Conservation (phyloP, 2,888 invertebrate species). For the Ochlodes sylvanus region DNA sequence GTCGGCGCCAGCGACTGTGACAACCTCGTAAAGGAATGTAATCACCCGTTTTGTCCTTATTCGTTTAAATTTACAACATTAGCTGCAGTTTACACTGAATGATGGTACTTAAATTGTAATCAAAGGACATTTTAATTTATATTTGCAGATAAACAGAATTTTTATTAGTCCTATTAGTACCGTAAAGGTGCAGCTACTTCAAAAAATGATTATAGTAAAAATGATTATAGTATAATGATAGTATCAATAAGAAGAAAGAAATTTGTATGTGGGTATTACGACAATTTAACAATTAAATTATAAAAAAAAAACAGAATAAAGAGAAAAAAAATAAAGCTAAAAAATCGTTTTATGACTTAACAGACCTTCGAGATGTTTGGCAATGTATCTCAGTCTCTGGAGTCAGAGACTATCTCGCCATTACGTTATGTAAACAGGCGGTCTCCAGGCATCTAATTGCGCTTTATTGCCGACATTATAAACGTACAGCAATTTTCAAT, state of each 20-base stretch:
- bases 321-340: too few species aligned
- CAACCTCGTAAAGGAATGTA: constrained; percentile 13
- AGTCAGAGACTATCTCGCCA: not conserved
- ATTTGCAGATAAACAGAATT: not conserved
- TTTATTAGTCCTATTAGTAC: not conserved
- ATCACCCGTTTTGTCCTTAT: constrained; percentile 11
- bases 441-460: constrained; percentile 17
- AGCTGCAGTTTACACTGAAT: not conserved
- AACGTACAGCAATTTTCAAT: constrained; percentile 23
- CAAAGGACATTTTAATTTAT: not conserved
- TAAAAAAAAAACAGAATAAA: too few species aligned
- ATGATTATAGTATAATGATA: too few species aligned
- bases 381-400: too few species aligned
- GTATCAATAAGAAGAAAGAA: too few species aligned
- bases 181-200: not conserved
- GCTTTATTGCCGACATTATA: constrained; percentile 21
- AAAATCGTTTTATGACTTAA: too few species aligned
- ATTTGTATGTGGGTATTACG: too few species aligned
- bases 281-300: too few species aligned
- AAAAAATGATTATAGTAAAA: too few species aligned
- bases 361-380: too few species aligned
- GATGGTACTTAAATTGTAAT: constrained; percentile 3
- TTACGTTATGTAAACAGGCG: constrained; percentile 22
- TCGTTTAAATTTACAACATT: constrained; percentile 3
- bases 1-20: not conserved